Conservation (phyloP, 2,113 vertebrate genomes). For the Noturus placidus region DNA sequence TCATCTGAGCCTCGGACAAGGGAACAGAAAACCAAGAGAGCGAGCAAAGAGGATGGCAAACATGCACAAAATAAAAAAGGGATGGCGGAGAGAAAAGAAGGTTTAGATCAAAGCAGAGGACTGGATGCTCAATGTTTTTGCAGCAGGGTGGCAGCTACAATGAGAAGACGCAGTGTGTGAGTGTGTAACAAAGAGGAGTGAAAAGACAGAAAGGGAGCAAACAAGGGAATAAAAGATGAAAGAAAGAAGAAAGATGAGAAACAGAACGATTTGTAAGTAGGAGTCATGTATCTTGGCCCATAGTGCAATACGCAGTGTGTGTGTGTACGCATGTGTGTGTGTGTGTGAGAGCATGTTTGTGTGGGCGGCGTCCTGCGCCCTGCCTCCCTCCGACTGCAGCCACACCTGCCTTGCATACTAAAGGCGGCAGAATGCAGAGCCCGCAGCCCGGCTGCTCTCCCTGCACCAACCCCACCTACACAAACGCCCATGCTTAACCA, state of each 20-base stretch:
- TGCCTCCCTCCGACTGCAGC: conserved; percentile 70
- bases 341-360: not conserved
- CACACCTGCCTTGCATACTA: conserved; percentile 83
- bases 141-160: conserved; percentile 8
- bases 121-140: not conserved
- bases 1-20: not conserved
- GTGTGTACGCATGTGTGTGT: conserved; percentile 20
- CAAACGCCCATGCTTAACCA: conserved; percentile 6
- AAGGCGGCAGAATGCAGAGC: conserved; percentile 68
- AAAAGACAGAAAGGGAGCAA: not conserved
- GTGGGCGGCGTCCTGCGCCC: conserved; percentile 42
- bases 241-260: not conserved
- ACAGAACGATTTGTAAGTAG: not conserved
- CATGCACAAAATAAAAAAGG: not conserved
- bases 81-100: not conserved
- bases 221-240: not conserved
- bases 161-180: not conserved
- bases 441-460: conserved; percentile 42
- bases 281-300: not conserved
- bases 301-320: conserved; percentile 13
- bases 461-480: conserved; percentile 52
- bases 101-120: not conserved
- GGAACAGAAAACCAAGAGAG: conserved; percentile 3
- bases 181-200: not conserved
- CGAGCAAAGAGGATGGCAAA: conserved; percentile 32